Conservation (phyloP, 2,113 vertebrate species). For the Coturnix japonica region DNA sequence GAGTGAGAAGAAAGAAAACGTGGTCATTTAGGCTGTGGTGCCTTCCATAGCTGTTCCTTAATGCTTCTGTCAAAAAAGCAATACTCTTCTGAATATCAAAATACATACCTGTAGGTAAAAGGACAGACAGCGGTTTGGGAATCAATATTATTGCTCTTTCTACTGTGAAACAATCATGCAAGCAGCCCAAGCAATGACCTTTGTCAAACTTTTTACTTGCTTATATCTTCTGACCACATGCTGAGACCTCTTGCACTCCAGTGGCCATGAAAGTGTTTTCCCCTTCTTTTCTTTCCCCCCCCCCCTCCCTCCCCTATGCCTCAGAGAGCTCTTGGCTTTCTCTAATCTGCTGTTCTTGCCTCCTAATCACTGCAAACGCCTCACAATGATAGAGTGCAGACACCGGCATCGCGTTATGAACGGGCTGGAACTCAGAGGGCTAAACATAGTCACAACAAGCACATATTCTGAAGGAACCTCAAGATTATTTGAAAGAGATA, state of each 20-base stretch:
- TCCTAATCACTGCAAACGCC: neutral
- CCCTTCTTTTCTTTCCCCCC: too few relatives aligned
- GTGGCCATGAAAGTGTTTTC: conserved; percentile 47
- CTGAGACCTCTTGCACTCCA: conserved; percentile 42
- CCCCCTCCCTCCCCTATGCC: neutral
- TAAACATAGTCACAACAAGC: conserved; percentile 22
- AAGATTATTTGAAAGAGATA: neutral
- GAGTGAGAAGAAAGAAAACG: conserved; percentile 13
- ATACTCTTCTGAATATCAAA: neutral
- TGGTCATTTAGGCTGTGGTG: conserved; percentile 24
- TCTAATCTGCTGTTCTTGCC: conserved; percentile 53
- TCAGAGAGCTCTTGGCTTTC: conserved; percentile 25
- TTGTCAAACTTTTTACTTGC: conserved; percentile 38
- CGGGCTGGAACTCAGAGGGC: accelerated
- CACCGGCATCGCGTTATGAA: neutral
- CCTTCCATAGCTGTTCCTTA: conserved; percentile 7
- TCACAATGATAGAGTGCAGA: conserved; percentile 11
- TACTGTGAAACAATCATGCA: neutral
- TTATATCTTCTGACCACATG: neutral
- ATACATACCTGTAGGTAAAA: conserved; percentile 1
- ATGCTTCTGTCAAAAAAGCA: neutral
- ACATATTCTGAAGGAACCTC: neutral
- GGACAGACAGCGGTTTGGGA: conserved; percentile 17
- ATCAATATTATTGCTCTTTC: conserved; percentile 16
- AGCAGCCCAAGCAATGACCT: conserved; percentile 14